Evolutionary conservation across 2,113 vertebrate genomes (phyloP), one percentile per base, ranked within the genome.

Genomic region (Oncorhynchus clarkii): DNA sequence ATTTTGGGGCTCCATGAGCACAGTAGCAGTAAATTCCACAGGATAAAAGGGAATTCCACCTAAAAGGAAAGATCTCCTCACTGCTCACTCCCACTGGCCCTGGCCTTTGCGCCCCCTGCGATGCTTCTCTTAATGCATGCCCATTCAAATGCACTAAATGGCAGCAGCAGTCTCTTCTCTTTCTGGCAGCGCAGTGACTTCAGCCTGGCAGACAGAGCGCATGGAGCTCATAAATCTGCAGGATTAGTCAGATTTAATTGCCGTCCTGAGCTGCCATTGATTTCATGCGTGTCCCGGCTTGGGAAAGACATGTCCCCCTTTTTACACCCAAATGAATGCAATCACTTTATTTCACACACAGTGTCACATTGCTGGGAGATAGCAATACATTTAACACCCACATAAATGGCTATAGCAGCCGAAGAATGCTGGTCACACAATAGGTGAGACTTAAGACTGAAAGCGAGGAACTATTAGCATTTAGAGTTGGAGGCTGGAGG

Each of bases 371-470:
- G 84, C 82, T 39, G 73, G 85, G 86, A 85, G 80, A 89, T 85
- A 80, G 88, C 81, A 84, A 88, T 90, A 88, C 86, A 87, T 87
- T 87, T 87, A 89, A 86, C 87, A 86, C 73, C 84, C 85, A 85
- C 84, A 80, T 83, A 87, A 89, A 89, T 82, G 84, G 87, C 78
- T 26, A 71, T 70, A 83, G 87, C 78, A 59, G 86, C 75, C 54
- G 22, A 89, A 85, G 90, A 89, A 91, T 89, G 89, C 77, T n/a
- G 86, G 73, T 75, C 72, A 85, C 84, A 88, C 89, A 91, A 92
- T 89, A 87, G 89, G 86, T 91, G 82, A 86, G 87, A 89, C 85
- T 89, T 86, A 87, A 89, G 88, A 90, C 84, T 83, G 76, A 87
- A 84, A 84, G 87, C 65, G 79, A 86, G 79, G 70, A 81, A 76